phyloP scores from a whole-genome alignment of 2,888 invertebrate genomes.

The Synanthedon vespiformis region DNA sequence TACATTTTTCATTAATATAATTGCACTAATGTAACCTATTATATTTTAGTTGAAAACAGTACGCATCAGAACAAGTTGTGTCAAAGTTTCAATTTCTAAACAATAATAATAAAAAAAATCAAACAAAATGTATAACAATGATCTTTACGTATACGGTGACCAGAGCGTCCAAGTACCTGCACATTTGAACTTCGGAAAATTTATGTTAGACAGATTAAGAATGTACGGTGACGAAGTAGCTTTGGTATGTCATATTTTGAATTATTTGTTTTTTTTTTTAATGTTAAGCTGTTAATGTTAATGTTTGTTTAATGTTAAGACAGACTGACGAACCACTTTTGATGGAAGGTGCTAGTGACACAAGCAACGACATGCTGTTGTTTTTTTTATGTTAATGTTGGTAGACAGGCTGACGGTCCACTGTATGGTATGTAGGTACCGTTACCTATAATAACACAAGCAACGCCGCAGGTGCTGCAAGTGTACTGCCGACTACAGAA shows the following conservation, averaged over 20 bases:
- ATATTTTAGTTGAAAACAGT: neutral
- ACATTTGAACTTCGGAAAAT: slow-evolving; percentile 48
- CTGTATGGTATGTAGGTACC: too few relatives aligned
- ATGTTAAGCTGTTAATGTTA: too few relatives aligned
- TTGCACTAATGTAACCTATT: neutral
- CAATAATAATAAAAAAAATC: neutral
- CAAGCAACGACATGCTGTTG: too few relatives aligned
- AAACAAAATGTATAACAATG: slow-evolving; percentile 21
- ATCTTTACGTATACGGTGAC: slow-evolving; percentile 30
- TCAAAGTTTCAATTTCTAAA: neutral
- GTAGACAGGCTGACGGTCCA: too few relatives aligned
- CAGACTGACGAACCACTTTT: too few relatives aligned
- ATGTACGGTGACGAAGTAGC: slow-evolving; percentile 25
- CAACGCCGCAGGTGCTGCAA: too few relatives aligned
- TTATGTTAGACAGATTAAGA: slow-evolving; percentile 30
- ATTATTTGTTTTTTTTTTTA: too few relatives aligned
- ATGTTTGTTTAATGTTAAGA: too few relatives aligned
- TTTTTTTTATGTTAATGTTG: too few relatives aligned
- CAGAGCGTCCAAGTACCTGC: slow-evolving; percentile 35
- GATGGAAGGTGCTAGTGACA: too few relatives aligned
- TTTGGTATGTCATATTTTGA: slow-evolving; percentile 23
- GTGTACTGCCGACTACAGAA: too few relatives aligned
- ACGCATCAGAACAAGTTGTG: neutral
- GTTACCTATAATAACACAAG: too few relatives aligned
- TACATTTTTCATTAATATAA: neutral